Base-by-base conservation (phyloP, 2,888 invertebrate species). In the Tenthredo livida region DNA sequence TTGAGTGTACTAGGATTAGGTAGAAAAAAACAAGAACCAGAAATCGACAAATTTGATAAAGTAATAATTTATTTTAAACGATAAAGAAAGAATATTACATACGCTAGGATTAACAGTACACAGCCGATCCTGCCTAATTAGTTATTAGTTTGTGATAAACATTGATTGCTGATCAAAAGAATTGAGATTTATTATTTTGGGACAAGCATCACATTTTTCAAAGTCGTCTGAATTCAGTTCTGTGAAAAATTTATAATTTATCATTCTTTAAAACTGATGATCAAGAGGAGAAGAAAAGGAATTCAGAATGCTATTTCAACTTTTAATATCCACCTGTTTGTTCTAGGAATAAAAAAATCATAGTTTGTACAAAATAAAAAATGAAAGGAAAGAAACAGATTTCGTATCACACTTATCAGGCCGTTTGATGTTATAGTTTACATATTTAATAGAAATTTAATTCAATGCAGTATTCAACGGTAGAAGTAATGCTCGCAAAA, bases 81-180 rank as follows among this genome's bases (percentile, higher is more conserved):
- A 61, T 1, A 37, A 15, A 70, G 15, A 70, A 29, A 70, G 5
- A 70, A 15, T 37, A 70, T 37, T 17, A 9, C 29, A 70, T 70
- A 70, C n/a, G 70, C 37, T 70, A 70, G 70, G 17, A 33, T 70
- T 37, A n/a, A 33, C 37, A 70, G 37, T 70, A 70, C 70, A 70
- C 70, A 70, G 70, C 37, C 70, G 70, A 70, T 70, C 29, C 37
- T 70, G 70, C 70, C 37, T n/a, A 37, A 70, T 70, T 70, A 70
- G 37, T n/a, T 70, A 17, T n/a, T n/a, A 17, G 33, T 15, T 70
- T 7, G 33, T 70, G 12, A 61, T 33, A 43, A 73, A 73, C 72
- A 73, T 43, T 43, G 17, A n/a, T 21, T 73, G 43, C 43, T 21
- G 15, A 43, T 21, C 17, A 12, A 73, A 21, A n/a, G 1, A 25